Evolutionary conservation across 2,888 invertebrate genomes (phyloP), one percentile per base, ranked within the genome.

Genomic region (Nomada fabriciana): DNA sequence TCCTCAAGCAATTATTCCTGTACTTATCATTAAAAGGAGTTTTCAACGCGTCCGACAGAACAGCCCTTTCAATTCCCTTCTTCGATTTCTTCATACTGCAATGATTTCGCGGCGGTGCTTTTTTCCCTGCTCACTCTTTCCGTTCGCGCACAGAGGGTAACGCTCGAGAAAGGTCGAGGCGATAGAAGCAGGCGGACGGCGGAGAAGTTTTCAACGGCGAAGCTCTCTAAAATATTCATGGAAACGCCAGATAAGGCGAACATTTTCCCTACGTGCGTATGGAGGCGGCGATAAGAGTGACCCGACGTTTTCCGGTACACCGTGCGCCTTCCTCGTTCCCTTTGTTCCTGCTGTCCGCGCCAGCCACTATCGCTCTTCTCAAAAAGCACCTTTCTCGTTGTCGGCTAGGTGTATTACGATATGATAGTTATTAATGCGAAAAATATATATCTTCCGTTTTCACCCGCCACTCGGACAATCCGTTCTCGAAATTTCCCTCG

Each of bases 151-250:
- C 43, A 15, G 55, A 52, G 52, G 60, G 77, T 68, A 74, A 64
- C 60, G 47, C 50, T 60, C 47, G 59, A 25, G 74, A 50, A 80
- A 64, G 72, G 47, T 53, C 15, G 63, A n/a, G 63, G 53, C 61
- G 68, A 80, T 73, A 76, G 80, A 76, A 83, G 77, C 64, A 77
- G 74, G 67, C 77, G 73, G 63, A 73, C 64, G 71, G 60, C 68
- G 71, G 83, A 80, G 73, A 88, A 87, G 84, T 89, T 89, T 89
- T 88, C 86, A 89, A 71, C 84, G 74, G 85, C 80, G 88, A 86
- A 86, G 85, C 81, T 88, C 86, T 86, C 88, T 90, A 90, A 91
- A 91, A 91, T 91, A 90, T 91, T 91, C 91, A 91, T 91, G 90
- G 89, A 83, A 85, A 86, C 75, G 82, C 76, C 65, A 87, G 89